Conservation (phyloP, 2,797 vertebrate genomes). For the Alca torda region DNA sequence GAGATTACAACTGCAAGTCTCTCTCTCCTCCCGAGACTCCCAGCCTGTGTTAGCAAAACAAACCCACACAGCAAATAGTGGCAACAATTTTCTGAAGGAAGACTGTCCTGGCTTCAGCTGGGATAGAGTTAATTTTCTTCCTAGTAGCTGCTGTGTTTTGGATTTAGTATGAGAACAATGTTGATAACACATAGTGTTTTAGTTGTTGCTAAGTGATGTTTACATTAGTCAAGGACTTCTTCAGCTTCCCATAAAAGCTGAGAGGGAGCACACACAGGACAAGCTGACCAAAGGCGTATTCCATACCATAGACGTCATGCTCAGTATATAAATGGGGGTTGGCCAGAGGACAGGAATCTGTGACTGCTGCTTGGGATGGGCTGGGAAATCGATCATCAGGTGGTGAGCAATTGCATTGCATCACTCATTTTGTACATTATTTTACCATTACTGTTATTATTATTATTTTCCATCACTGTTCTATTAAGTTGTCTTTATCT, state of each 20-base stretch:
- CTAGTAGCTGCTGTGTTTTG: background rate
- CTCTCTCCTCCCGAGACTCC: background rate
- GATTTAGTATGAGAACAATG: background rate
- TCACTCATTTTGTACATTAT: background rate
- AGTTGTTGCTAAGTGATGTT: background rate
- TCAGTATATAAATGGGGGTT: background rate
- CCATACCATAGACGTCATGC: background rate
- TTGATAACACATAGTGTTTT: background rate
- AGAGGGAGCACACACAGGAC: background rate
- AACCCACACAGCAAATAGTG: background rate
- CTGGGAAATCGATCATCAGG: background rate
- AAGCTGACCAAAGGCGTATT: background rate
- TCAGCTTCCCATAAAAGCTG: background rate
- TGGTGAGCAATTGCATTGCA: background rate
- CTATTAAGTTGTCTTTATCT: background rate
- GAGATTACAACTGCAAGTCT: slow-evolving; percentile 28
- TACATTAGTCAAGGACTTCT: background rate
- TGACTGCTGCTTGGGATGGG: background rate
- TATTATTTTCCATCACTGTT: background rate
- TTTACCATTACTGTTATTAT: background rate
- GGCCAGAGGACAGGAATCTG: background rate
- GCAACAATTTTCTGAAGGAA: slow-evolving; percentile 17
- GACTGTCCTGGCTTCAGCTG: background rate
- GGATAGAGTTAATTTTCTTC: background rate
- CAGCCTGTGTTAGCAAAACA: background rate